phyloP scores from a whole-genome alignment of 2,888 invertebrate genomes.

The Halictus quadricinctus region DNA sequence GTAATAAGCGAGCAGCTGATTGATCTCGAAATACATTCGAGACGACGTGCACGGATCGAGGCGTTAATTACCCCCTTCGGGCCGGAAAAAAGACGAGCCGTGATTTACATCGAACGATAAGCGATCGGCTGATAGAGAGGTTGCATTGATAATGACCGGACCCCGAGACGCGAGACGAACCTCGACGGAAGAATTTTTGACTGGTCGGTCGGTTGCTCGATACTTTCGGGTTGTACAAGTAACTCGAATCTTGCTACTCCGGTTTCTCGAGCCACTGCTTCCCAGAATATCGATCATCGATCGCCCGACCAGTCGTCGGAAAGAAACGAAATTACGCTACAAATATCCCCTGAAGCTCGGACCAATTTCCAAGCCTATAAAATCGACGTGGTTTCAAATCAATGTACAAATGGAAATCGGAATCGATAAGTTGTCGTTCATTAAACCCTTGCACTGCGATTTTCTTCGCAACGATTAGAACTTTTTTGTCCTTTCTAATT shows the following conservation, averaged over 20 bases:
- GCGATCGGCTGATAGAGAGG: constrained; percentile 51
- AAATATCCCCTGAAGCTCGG: background rate
- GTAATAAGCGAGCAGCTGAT: constrained; percentile 59
- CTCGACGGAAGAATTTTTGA: constrained; percentile 3
- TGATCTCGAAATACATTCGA: constrained; percentile 58
- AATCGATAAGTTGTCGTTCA: background rate
- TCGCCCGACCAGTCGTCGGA: background rate
- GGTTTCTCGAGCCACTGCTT: constrained; percentile 4
- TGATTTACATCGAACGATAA: constrained; percentile 52
- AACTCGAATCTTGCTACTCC: constrained; percentile 7
- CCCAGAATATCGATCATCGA: background rate
- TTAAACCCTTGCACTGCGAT: background rate
- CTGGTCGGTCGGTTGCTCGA: background rate
- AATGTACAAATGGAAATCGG: background rate
- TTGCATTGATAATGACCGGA: constrained; percentile 55
- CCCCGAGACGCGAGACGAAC: background rate
- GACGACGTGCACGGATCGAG: constrained; percentile 38
- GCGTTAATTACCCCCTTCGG: constrained; percentile 51
- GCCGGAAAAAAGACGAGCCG: constrained; percentile 20
- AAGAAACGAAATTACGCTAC: background rate
- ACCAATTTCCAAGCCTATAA: background rate
- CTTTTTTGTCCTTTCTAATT: background rate
- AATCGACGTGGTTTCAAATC: background rate
- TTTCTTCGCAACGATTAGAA: background rate
- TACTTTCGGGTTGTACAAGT: constrained; percentile 8